Conservation (phyloP, 2,113 vertebrate species). For the Tupaia tana region DNA sequence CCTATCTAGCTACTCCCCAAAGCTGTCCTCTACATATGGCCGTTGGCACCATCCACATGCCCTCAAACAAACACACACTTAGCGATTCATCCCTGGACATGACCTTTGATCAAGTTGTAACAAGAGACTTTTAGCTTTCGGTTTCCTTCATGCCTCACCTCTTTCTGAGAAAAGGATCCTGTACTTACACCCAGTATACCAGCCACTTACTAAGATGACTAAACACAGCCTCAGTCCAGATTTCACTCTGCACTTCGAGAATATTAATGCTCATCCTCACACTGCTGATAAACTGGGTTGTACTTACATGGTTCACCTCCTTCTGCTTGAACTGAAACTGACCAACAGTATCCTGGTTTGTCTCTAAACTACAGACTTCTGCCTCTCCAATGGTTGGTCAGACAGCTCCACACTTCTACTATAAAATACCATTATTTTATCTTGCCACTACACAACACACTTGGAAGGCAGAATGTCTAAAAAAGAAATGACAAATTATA, state of each 20-base stretch:
- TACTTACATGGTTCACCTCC: background rate
- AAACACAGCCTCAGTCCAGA: background rate
- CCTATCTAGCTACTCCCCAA: background rate
- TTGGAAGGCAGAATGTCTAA: conserved; percentile 28
- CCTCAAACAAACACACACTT: background rate
- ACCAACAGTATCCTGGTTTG: background rate
- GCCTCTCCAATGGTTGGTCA: background rate
- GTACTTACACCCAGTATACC: background rate
- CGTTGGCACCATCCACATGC: background rate
- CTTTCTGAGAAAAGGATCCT: background rate
- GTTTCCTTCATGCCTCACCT: background rate
- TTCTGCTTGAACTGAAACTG: background rate
- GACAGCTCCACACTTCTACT: background rate
- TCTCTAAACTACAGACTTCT: conserved; percentile 24
- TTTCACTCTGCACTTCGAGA: background rate
- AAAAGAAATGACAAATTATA: conserved; percentile 36
- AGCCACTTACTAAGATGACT: background rate
- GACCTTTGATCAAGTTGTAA: conserved; percentile 18
- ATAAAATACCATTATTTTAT: conserved; percentile 9
- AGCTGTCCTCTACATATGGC: background rate
- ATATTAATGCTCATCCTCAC: background rate
- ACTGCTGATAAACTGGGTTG: background rate
- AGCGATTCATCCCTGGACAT: background rate
- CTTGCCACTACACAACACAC: conserved; percentile 33
- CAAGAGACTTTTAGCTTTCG: background rate